Conservation (phyloP, 2,888 invertebrate genomes). For the Stenotaenia linearis region DNA sequence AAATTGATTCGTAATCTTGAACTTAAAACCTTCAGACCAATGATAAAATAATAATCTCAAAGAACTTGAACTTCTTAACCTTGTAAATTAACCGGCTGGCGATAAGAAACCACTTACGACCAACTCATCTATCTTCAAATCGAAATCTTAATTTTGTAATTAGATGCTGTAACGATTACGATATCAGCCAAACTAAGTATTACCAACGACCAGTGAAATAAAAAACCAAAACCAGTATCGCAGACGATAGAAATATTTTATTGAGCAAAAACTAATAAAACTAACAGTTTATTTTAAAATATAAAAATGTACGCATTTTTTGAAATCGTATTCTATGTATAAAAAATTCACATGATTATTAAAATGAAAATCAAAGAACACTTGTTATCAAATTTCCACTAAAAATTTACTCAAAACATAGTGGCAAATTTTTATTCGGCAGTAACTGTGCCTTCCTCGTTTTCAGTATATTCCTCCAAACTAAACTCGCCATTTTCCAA, state of each 20-base stretch:
- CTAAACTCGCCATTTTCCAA: conserved; percentile 30
- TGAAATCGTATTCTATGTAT: neutral
- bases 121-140: no score
- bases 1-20: no score
- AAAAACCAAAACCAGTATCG: neutral
- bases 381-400: neutral
- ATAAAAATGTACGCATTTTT: neutral
- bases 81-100: neutral
- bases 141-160: no score
- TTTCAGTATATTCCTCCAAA: conserved; percentile 27
- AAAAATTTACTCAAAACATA: neutral
- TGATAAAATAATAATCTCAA: neutral
- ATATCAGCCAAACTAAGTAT: no score
- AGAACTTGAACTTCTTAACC: neutral
- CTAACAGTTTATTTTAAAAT: neutral
- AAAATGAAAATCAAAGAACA: neutral
- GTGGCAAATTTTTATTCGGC: neutral
- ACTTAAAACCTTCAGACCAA: neutral
- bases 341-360: neutral
- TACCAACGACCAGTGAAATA: no score
- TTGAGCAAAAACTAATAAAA: neutral
- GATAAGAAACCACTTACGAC: no score
- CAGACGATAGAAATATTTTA: neutral
- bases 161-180: no score
- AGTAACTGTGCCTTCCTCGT: neutral